A percentile compares a stretch with the other conserved stretches of the same genome.
These are phyloP conservation scores for Clunio marinus DNA, from an alignment of 2,888 invertebrate genomes.

Conservation along the genomic window DNA sequence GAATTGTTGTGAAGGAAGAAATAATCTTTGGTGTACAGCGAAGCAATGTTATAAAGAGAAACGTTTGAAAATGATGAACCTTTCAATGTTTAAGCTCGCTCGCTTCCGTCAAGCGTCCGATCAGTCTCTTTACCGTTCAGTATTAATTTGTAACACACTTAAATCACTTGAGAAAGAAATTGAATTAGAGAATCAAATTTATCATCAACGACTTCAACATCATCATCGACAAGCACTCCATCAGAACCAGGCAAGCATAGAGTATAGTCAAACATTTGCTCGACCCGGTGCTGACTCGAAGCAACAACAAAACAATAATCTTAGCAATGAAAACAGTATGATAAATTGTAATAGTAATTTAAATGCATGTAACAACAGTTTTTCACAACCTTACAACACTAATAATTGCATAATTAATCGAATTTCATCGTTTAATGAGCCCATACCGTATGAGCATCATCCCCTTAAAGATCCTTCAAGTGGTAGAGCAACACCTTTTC, in stretches of 20 bases:
- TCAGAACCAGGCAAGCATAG: conserved; percentile 47
- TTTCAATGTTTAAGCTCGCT: conserved; percentile 87
- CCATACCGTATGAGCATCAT: conserved; percentile 50
- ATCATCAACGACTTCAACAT: conserved; percentile 50
- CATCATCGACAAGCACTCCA: conserved; percentile 42
- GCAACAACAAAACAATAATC: conserved; percentile 44
- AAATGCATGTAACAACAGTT: conserved; percentile 35
- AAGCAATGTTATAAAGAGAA: conserved; percentile 79
- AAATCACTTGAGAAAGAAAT: conserved; percentile 85
- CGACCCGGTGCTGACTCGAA: neutral
- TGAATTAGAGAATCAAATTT: conserved; percentile 58
- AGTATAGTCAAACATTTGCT: conserved; percentile 44
- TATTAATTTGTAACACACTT: conserved; percentile 88
- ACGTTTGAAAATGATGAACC: conserved; percentile 81
- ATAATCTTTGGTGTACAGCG: conserved; percentile 71
- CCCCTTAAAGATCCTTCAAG: conserved; percentile 52
- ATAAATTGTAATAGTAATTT: conserved; percentile 37
- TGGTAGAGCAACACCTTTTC: conserved; percentile 69
- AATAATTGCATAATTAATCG: conserved; percentile 37
- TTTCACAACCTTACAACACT: conserved; percentile 36
- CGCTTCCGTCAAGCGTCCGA: conserved; percentile 83
- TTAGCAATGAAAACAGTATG: conserved; percentile 37
- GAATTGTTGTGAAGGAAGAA: conserved; percentile 67
- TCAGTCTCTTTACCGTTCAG: conserved; percentile 82
- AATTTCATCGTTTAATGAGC: conserved; percentile 40